Base-by-base conservation (phyloP, 2,888 invertebrate species). In the Steinernema scapterisci region DNA sequence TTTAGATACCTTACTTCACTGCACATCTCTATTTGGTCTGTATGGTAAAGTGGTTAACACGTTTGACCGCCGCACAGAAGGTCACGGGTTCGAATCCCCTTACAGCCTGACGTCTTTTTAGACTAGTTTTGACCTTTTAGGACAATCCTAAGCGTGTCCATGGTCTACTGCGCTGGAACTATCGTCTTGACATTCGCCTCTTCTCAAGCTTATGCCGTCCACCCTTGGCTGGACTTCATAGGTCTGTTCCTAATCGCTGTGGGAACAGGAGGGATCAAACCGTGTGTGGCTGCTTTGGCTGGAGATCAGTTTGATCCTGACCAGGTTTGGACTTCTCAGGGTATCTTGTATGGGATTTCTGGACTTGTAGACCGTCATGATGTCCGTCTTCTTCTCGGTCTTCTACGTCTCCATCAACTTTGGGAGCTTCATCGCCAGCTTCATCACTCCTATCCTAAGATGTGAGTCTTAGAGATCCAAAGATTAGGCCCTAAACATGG, bases 351-450 rank as follows among this genome's bases (percentile, higher is more conserved):
- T n/a, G n/a, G n/a, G n/a, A n/a, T n/a, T n/a, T n/a, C n/a, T n/a
- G n/a, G n/a, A n/a, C n/a, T n/a, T n/a, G n/a, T n/a, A n/a, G n/a
- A n/a, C n/a, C n/a, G 38, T 19, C n/a, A 73, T 73, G 85, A 89
- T 95, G 75, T 92, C 92, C 19, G 91, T 91, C 77, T 96, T 94
- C 89, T 96, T 96, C 89, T 95, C 95, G 0, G 89, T 95, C 0
- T 96, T 95, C 88, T 96, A 96, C 89, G 94, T 95, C 86, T 90
- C 94, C 71, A 95, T 96, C 86, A 95, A 95, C 88, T 81, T 89
- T 16, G 95, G 95, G 7, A 94, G 94, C 81, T 91, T 94, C 73
- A 90, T 95, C 71, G 94, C 95, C 0, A 94, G 93, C 0, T 91
- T 93, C 78, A 85, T 95, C 0, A 95, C 95, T 0, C 96, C 96